Evolutionary conservation across 1,140 invertebrate genomes (phyloP).

Genomic region (Probaryconus sp.): DNA sequence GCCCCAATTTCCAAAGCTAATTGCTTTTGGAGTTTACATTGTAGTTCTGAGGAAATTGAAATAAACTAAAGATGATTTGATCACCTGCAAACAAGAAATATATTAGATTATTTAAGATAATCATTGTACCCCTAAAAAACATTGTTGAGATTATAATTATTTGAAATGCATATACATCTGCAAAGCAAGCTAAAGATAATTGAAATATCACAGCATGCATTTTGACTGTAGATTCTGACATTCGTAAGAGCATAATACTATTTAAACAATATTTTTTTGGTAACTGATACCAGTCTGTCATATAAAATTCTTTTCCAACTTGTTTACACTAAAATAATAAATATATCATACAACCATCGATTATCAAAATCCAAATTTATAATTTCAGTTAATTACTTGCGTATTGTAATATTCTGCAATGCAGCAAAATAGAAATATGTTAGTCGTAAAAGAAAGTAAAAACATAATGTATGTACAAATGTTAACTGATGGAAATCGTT

Average conservation of each 20-base stretch:
- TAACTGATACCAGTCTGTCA: conserved; percentile 27
- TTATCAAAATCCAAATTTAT: no score
- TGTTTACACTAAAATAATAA: conserved; percentile 22
- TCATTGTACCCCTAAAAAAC: no score
- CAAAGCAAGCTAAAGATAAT: conserved; percentile 18
- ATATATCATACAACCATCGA: no score
- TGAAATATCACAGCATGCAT: conserved; percentile 28
- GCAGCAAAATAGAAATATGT: conserved; percentile 21
- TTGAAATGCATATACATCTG: conserved; percentile 7
- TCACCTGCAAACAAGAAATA: no score
- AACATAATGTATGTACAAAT: conserved; percentile 15
- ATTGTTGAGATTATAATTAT: no score
- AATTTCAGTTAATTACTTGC: not conserved
- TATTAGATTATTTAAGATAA: no score
- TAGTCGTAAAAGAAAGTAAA: conserved; percentile 21
- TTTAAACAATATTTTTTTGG: conserved; percentile 14
- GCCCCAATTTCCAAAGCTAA: no score
- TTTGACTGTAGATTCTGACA: conserved; percentile 6
- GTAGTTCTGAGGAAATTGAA: no score
- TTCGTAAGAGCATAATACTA: conserved; percentile 13
- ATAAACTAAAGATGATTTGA: no score
- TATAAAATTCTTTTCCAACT: conserved; percentile 28
- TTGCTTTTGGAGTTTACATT: no score
- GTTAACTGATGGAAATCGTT: conserved; percentile 25
- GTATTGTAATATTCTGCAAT: conserved; percentile 13